Evolutionary conservation across 2,888 invertebrate species (phyloP).

Genomic region (Meliscaeva auricollis): DNA sequence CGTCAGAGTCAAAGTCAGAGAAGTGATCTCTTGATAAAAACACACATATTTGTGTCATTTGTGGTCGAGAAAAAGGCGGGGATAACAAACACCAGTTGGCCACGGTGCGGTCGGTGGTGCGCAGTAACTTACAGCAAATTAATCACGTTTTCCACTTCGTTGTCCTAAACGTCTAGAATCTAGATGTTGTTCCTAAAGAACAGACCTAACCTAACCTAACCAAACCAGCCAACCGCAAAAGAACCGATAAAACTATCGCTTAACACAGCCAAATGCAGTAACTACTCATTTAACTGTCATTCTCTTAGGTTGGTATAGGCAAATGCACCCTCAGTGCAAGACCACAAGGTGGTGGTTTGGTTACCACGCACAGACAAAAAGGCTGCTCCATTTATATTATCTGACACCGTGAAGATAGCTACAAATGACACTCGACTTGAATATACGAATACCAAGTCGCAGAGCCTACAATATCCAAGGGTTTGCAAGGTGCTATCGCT

Average conservation of each 20-base stretch:
- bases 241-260: conserved; percentile 73
- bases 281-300: conserved; percentile 71
- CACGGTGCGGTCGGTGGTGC: neutral
- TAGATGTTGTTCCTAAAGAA: neutral
- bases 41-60: conserved; percentile 36
- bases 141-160: conserved; percentile 68
- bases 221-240: conserved; percentile 71
- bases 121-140: conserved; percentile 60
- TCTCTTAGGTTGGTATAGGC: neutral
- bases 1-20: neutral
- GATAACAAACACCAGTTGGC: conserved; percentile 53
- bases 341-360: conserved; percentile 55
- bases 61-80: neutral
- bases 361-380: conserved; percentile 23
- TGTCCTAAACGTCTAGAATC: conserved; percentile 39
- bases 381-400: conserved; percentile 67
- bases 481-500: conserved; percentile 61
- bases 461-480: neutral
- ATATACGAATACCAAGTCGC: neutral
- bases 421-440: conserved; percentile 54
- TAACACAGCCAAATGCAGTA: conserved; percentile 68
- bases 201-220: conserved; percentile 10
- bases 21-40: conserved; percentile 62
- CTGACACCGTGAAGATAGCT: conserved; percentile 72
- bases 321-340: conserved; percentile 59